Evolutionary conservation across 2,797 vertebrate genomes (phyloP).

Genomic region (Anas flavirostris): DNA sequence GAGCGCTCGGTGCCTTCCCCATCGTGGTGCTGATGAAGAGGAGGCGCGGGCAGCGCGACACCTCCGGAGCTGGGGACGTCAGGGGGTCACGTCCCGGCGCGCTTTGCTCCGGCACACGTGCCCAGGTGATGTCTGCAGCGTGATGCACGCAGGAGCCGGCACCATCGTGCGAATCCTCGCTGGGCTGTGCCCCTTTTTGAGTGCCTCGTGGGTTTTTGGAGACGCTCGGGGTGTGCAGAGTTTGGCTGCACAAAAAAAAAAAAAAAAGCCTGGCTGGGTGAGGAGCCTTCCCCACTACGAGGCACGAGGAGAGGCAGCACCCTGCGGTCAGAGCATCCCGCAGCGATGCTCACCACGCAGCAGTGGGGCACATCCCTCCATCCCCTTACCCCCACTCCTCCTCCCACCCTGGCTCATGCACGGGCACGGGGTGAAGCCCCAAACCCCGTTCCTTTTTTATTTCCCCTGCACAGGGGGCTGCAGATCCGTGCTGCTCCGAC

Average conservation of each 20-base stretch:
- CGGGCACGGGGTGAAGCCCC: not conserved
- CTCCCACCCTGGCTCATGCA: no score
- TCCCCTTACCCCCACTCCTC: not conserved
- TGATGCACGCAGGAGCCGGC: not conserved
- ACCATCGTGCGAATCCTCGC: not conserved
- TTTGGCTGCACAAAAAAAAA: not conserved
- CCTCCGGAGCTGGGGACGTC: not conserved
- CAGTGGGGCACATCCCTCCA: not conserved
- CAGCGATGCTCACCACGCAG: fast-evolving
- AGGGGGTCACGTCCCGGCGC: not conserved
- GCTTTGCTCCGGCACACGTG: not conserved
- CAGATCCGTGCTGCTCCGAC: not conserved
- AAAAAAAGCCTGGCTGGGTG: not conserved
- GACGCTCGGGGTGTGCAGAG: not conserved
- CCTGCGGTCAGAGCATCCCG: fast-evolving
- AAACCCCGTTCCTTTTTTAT: not conserved
- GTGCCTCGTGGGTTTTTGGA: not conserved
- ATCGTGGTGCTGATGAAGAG: not conserved
- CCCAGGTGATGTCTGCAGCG: not conserved
- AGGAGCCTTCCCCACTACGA: not conserved
- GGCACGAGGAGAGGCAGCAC: not conserved
- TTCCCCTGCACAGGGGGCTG: not conserved
- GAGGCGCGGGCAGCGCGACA: not conserved
- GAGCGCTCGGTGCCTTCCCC: not conserved
- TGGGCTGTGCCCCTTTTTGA: not conserved